Conservation (phyloP, 1,140 invertebrate species). For the Orussus abietinus region DNA sequence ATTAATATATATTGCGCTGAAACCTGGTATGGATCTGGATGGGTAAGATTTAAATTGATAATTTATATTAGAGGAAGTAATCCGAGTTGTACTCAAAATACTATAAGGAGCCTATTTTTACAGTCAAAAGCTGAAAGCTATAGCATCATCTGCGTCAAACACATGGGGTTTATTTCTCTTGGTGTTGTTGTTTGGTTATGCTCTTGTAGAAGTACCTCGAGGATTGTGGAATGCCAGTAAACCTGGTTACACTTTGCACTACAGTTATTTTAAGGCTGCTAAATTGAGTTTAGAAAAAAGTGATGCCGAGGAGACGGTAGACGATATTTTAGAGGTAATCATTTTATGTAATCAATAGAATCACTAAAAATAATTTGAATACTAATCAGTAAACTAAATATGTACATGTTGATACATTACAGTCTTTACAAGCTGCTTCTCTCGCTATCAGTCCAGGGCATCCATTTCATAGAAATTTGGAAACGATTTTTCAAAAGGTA, state of each 20-base stretch:
- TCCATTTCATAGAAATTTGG: conserved; percentile 66
- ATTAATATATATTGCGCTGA: conserved; percentile 90
- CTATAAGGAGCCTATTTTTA: no score
- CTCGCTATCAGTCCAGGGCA: conserved; percentile 66
- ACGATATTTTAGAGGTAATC: conserved; percentile 87
- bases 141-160: conserved; percentile 97
- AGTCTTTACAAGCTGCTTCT: conserved; percentile 71
- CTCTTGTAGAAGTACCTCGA: conserved; percentile 92
- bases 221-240: conserved; percentile 82
- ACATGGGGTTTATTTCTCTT: conserved; percentile 98
- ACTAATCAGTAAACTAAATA: conserved; percentile 5
- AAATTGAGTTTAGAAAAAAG: conserved; percentile 95
- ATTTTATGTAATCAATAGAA: conserved; percentile 1
- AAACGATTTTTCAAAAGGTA: conserved; percentile 87
- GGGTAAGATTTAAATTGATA: conserved; percentile 69
- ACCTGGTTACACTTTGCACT: conserved; percentile 76
- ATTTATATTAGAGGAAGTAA: no score
- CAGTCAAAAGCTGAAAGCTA: conserved; percentile 88
- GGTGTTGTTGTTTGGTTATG: conserved; percentile 92
- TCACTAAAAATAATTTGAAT: neutral
- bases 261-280: conserved; percentile 95
- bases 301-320: conserved; percentile 93
- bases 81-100: no score
- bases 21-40: conserved; percentile 85
- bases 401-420: conserved; percentile 24